Base-by-base conservation (phyloP, 2,113 vertebrate genomes). In the Perognathus longimembris region DNA sequence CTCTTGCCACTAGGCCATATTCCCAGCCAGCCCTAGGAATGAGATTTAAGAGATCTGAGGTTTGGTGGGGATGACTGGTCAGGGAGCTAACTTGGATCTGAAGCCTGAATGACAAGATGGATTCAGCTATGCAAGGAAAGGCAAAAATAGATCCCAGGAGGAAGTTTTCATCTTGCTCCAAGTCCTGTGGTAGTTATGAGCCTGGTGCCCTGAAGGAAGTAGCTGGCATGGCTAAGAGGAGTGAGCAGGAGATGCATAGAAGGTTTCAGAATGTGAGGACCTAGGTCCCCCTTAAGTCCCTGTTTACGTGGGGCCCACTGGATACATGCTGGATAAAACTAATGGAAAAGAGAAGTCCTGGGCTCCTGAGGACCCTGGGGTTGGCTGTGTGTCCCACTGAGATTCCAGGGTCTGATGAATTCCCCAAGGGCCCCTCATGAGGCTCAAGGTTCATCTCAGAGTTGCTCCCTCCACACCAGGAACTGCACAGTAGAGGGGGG, bases 401-500 rank as follows among this genome's bases (percentile, higher is more conserved):
- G 14, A 74, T n/a, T 57, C 69, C 61, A 21, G 69, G 38, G 32
- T 81, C 32, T 54, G 50, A 18, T 15, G 14, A 54, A 18, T 54
- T 5, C 15, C n/a, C n/a, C n/a, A n/a, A n/a, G n/a, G n/a, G n/a
- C n/a, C n/a, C 8, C 20, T 84, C 7, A 9, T 1, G 17, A 14
- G 63, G 61, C 75, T 70, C 21, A 17, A 38, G 36, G 30, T 9
- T 20, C 11, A n/a, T 42, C 64, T 74, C 36, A 12, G 67, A 69
- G 45, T 28, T 69, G 18, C 32, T 85, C 32, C 6, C 15, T 59
- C 15, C 11, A 0, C 5, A 3, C 26, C 54, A 54, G 26, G 38
- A 8, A 21, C 9, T 8, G 1, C 6, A n/a, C 15, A 67, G 42
- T 8, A 0, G 0, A 18, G 57, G 24, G 40, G 64, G 10, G 61